phyloP scores from a whole-genome alignment of 2,888 invertebrate genomes.

The Pseudococcus longispinus region DNA sequence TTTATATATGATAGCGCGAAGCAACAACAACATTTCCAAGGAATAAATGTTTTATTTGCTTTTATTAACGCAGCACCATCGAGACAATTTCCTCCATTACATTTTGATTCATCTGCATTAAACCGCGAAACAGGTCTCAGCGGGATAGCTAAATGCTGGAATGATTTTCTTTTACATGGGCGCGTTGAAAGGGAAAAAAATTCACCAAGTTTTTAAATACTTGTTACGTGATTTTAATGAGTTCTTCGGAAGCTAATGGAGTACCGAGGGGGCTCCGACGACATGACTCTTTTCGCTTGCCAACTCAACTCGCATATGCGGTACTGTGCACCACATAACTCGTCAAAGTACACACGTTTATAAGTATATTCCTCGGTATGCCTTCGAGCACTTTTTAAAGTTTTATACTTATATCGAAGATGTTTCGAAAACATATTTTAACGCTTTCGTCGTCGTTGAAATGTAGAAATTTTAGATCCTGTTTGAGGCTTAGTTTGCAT shows the following conservation, averaged over 20 bases:
- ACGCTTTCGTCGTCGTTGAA: too few species aligned
- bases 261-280: neutral
- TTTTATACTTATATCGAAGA: too few species aligned
- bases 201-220: slow-evolving; percentile 11
- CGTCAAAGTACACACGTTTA: too few species aligned
- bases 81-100: slow-evolving; percentile 51
- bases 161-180: slow-evolving; percentile 34
- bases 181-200: slow-evolving; percentile 14
- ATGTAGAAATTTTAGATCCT: too few species aligned
- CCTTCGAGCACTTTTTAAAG: too few species aligned
- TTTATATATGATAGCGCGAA: slow-evolving; percentile 38
- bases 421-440: too few species aligned
- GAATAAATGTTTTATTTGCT: slow-evolving; percentile 53
- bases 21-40: slow-evolving; percentile 47
- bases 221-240: slow-evolving; percentile 35
- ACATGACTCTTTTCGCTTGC: neutral
- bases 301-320: neutral
- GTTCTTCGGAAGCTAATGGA: slow-evolving; percentile 1
- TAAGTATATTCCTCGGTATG: too few species aligned
- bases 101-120: slow-evolving; percentile 53
- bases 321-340: too few species aligned
- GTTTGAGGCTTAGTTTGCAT: too few species aligned
- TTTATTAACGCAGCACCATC: slow-evolving; percentile 44
- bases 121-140: slow-evolving; percentile 48
- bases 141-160: slow-evolving; percentile 41